A percentile compares a stretch with the other conserved stretches of the same genome.
phyloP scores from a whole-genome alignment of 2,113 vertebrate species.

The Embiotoca jacksoni region DNA sequence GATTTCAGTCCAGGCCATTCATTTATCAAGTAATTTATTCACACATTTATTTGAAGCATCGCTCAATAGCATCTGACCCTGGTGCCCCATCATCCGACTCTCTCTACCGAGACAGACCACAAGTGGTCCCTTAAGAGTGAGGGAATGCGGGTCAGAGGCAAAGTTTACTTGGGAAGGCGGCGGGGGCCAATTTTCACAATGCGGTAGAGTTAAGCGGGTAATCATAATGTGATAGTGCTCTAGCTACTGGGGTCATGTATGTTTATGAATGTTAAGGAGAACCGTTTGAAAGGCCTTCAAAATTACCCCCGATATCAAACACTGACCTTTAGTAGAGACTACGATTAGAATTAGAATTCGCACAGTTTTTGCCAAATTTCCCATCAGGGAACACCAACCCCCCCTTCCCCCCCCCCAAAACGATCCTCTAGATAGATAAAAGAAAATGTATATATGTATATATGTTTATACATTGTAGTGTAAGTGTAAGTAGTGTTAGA shows the following conservation, averaged over 20 bases:
- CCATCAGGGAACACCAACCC: slow-evolving; percentile 21
- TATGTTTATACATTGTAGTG: not conserved
- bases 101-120: slow-evolving; percentile 67
- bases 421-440: not conserved
- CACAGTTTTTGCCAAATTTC: slow-evolving; percentile 24
- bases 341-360: slow-evolving; percentile 69
- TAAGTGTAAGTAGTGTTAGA: no score
- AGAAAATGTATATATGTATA: not conserved
- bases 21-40: slow-evolving; percentile 78
- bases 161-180: slow-evolving; percentile 71
- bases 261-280: slow-evolving; percentile 81
- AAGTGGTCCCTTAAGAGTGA: slow-evolving; percentile 71
- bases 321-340: slow-evolving; percentile 63
- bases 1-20: slow-evolving; percentile 64
- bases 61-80: slow-evolving; percentile 79
- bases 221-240: slow-evolving; percentile 71
- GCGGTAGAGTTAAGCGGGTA: slow-evolving; percentile 69
- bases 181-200: slow-evolving; percentile 64
- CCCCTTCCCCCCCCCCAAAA: not conserved
- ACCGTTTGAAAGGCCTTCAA: slow-evolving; percentile 66
- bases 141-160: slow-evolving; percentile 78
- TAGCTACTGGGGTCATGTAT: slow-evolving; percentile 75
- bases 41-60: slow-evolving; percentile 79
- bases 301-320: slow-evolving; percentile 81
- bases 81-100: slow-evolving; percentile 67